A percentile compares a stretch with the other conserved stretches of the same genome.
Conservation (phyloP, 1,140 invertebrate genomes). For the Pseudomyrmex pallidus region DNA sequence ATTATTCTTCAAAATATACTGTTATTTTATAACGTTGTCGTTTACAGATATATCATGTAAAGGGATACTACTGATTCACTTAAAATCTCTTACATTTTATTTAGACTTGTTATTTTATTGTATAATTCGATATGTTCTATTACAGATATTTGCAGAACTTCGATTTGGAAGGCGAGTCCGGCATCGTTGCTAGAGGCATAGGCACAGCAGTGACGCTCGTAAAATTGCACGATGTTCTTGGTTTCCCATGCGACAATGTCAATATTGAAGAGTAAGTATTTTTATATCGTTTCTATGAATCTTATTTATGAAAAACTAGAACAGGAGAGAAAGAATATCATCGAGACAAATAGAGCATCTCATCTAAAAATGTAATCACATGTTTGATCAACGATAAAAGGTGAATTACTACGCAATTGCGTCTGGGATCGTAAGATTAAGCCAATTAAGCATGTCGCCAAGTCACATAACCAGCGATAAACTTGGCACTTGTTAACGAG, state of each 20-base stretch:
- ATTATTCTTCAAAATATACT: constrained; percentile 35
- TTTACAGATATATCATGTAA: not conserved
- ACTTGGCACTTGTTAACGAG: constrained; percentile 35
- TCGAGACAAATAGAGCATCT: not conserved
- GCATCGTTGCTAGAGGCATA: constrained; percentile 96
- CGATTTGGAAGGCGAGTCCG: constrained; percentile 98
- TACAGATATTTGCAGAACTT: constrained; percentile 96
- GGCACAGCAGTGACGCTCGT: constrained; percentile 94
- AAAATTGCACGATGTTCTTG: constrained; percentile 85
- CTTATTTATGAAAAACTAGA: not conserved
- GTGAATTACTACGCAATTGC: constrained; percentile 30
- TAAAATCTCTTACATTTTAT: constrained; percentile 41
- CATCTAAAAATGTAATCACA: constrained; percentile 22
- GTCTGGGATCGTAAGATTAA: constrained; percentile 33
- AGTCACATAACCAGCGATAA: constrained; percentile 26
- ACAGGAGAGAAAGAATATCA: too few relatives aligned
- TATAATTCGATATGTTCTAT: not conserved
- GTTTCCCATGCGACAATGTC: constrained; percentile 80
- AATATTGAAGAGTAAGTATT: constrained; percentile 88
- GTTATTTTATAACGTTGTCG: not conserved
- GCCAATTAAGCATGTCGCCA: constrained; percentile 37
- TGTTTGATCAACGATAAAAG: not conserved
- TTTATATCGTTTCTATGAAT: not conserved
- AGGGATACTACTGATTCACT: not conserved
- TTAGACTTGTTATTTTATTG: constrained; percentile 12